These are phyloP conservation scores for Ascaphus truei DNA, from an alignment of 2,113 vertebrate genomes.

Conservation along the genomic window DNA sequence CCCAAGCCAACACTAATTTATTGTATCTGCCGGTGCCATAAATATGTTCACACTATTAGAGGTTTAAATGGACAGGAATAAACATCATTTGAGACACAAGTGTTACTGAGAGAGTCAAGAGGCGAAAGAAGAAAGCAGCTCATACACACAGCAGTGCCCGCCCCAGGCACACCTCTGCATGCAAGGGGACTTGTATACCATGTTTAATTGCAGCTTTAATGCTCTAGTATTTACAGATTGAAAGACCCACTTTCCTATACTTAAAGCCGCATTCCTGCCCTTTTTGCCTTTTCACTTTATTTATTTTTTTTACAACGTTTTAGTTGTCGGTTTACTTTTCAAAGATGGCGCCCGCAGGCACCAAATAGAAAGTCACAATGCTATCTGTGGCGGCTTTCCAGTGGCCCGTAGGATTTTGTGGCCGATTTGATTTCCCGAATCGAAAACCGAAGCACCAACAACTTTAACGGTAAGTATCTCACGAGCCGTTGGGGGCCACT, in stretches of 20 bases:
- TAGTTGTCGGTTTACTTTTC: too few species aligned
- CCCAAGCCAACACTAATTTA: slow-evolving; percentile 31
- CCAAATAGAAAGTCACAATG: too few species aligned
- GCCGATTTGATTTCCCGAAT: too few species aligned
- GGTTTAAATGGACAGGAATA: slow-evolving; percentile 34
- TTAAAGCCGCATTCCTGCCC: too few species aligned
- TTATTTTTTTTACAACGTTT: too few species aligned
- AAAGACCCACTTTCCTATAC: not conserved
- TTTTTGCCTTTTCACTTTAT: too few species aligned
- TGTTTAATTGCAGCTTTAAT: slow-evolving; percentile 25
- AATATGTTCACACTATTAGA: slow-evolving; percentile 33
- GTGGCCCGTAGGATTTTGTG: too few species aligned
- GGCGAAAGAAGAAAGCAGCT: not conserved
- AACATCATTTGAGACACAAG: slow-evolving; percentile 33
- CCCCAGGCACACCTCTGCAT: slow-evolving; percentile 19
- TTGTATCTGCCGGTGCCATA: slow-evolving; percentile 30
- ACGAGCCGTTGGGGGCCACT: too few species aligned
- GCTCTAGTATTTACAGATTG: slow-evolving; percentile 14
- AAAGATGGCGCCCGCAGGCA: too few species aligned
- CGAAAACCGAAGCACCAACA: too few species aligned
- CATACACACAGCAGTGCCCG: slow-evolving; percentile 12
- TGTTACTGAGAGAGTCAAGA: slow-evolving; percentile 37
- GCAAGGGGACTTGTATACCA: not conserved
- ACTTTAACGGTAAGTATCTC: too few species aligned
- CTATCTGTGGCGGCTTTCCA: too few species aligned